Evolutionary conservation across 2,113 vertebrate species (phyloP).

Genomic region (Camarhynchus parvulus): DNA sequence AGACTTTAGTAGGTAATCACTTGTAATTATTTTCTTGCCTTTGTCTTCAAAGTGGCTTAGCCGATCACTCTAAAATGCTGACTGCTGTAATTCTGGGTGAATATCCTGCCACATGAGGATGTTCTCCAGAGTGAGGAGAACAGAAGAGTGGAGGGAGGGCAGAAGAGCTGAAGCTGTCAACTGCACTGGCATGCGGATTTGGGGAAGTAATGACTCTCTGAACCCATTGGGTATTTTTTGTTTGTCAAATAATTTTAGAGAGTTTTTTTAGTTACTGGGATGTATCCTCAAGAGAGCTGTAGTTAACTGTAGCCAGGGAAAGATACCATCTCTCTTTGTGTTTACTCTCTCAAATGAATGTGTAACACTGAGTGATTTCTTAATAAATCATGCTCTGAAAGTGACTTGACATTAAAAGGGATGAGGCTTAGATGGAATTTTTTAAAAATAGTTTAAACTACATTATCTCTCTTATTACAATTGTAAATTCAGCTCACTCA

Average conservation of each 20-base stretch:
- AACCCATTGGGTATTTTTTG: neutral
- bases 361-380: neutral
- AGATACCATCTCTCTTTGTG: neutral
- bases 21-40: neutral
- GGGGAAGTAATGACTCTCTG: neutral
- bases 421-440: neutral
- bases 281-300: neutral
- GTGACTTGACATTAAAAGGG: neutral
- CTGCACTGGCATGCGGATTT: neutral
- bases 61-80: neutral
- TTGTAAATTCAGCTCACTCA: neutral
- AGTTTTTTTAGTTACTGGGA: neutral
- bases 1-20: neutral
- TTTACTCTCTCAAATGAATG: neutral
- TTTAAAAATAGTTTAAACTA: neutral
- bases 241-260: neutral
- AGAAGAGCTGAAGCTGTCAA: neutral
- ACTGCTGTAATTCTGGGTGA: neutral
- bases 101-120: neutral
- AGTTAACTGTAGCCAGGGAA: neutral
- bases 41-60: neutral
- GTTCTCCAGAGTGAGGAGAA: neutral
- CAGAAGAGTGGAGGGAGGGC: neutral
- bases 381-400: neutral
- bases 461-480: neutral